Evolutionary conservation across 1,140 invertebrate genomes (phyloP), one percentile per base, ranked within the genome.

Genomic region (Macrotrachela quadricornifera): DNA sequence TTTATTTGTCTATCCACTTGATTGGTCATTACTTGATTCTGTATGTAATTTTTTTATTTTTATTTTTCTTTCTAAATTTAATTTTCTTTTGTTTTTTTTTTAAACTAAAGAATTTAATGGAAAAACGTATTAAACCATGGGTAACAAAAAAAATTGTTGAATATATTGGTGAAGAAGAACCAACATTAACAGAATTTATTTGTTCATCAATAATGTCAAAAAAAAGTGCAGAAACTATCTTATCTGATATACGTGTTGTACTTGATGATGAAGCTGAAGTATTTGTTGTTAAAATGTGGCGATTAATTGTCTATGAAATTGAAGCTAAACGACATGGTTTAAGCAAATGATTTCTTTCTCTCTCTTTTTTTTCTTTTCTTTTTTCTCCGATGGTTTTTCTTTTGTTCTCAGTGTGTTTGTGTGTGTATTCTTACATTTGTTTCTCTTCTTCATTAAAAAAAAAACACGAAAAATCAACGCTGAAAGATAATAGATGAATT

Each of bases 201-300:
- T 96, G 91, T 74, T 86, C 86, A 59, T 94, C 95, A 76, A 85
- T 97, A 49, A 76, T 91, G 69, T 81, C 82, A 43, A 83, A 85
- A 51, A 87, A 83, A 63, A 77, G 80, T 58, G 88, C 92, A 41
- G 82, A 88, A 66, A 80, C 80, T 63, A 90, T 97, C 63, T 77
- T 96, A 37, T 85, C 91, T 67, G 91, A 97, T 76, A 86, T 97
- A 60, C 85, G 90, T 75, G 94, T 95, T 88, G 90, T 95, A 59
- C 74, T 97, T 59, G 92, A 96, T 70, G 91, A 97, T 69, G 92
- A 97, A 73, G 91, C 92, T 10, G 91, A 97, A 76, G 86, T 95
- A 49, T 97, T 97, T 76, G 88, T 96, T 60, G 87, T 96, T 41
- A 97, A 97, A 78, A 91, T 97, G 85, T 97, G 91, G 92, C 78